A percentile compares a stretch with the other conserved stretches of the same genome.
phyloP scores from a whole-genome alignment of 2,797 vertebrate genomes.

The Poecilia picta region DNA sequence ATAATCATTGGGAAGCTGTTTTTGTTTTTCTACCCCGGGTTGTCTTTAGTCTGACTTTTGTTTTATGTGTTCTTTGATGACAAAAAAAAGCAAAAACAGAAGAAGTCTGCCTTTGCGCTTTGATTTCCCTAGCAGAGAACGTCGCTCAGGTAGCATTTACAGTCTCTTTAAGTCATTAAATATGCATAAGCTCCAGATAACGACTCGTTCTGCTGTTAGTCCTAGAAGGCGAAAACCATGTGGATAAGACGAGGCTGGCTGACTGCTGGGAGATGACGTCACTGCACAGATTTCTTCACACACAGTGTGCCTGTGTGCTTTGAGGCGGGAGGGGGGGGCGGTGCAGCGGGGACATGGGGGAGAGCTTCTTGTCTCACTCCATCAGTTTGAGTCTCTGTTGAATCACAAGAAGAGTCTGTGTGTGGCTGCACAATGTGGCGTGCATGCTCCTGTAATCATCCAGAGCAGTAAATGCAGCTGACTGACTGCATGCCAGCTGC shows the following conservation, averaged over 20 bases:
- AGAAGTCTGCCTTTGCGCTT: constrained; percentile 2
- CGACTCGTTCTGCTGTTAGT: constrained; percentile 48
- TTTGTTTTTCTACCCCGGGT: neutral
- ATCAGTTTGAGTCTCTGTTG: constrained; percentile 55
- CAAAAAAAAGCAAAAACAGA: neutral
- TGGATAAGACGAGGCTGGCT: constrained; percentile 56
- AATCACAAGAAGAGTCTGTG: constrained; percentile 45
- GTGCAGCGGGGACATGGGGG: neutral
- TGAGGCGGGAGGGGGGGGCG: neutral
- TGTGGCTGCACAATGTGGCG: constrained; percentile 46
- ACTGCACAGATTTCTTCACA: constrained; percentile 63
- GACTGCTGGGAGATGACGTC: constrained; percentile 58
- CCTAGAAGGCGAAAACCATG: constrained; percentile 47
- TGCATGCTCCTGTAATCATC: constrained; percentile 44
- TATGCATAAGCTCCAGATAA: constrained; percentile 62
- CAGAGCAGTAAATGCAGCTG: constrained; percentile 62
- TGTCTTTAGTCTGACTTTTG: neutral
- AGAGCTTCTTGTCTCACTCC: constrained; percentile 50
- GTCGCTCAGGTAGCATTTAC: constrained; percentile 53
- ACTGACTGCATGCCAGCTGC: constrained; percentile 69
- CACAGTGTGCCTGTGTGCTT: constrained; percentile 38
- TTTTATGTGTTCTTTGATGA: neutral
- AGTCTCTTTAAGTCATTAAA: constrained; percentile 66
- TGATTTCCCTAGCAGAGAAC: constrained; percentile 56
- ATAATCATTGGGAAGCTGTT: neutral